Conservation (phyloP, 30 jellyfish, hydroid and myxozoan genomes). For the Turritopsis dohrnii region DNA sequence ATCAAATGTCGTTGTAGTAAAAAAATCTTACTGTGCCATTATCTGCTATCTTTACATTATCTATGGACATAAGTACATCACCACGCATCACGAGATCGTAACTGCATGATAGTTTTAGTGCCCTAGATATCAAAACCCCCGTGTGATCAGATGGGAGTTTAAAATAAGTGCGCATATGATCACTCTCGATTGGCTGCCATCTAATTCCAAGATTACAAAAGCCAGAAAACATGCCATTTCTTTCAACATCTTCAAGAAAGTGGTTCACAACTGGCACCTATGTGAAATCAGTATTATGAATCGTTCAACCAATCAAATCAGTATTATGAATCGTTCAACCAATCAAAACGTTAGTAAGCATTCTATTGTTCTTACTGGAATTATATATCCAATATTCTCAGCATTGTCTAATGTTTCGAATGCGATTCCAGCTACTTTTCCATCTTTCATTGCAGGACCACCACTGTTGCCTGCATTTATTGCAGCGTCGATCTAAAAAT, state of each 20-base stretch:
- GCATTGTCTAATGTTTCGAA: conserved; percentile 64
- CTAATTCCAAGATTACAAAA: conserved; percentile 45
- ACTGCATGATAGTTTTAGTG: conserved; percentile 47
- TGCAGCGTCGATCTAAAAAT: conserved; percentile 75
- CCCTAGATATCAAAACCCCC: conserved; percentile 49
- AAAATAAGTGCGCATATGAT: conserved; percentile 59
- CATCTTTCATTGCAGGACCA: conserved; percentile 77
- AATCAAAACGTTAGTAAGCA: too few species aligned
- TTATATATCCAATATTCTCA: conserved; percentile 67
- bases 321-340: too few species aligned
- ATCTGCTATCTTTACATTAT: conserved; percentile 49
- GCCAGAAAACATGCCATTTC: conserved; percentile 39
- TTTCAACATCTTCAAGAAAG: conserved; percentile 42
- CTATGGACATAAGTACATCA: conserved; percentile 48
- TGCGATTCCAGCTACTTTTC: conserved; percentile 71
- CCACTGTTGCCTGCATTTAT: conserved; percentile 79
- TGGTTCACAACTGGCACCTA: conserved; percentile 51
- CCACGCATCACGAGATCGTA: conserved; percentile 40
- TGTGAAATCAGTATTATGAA: not conserved
- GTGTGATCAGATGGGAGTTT: conserved; percentile 37
- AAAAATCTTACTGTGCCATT: conserved; percentile 50
- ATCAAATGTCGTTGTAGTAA: too few species aligned
- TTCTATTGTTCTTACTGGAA: conserved; percentile 47
- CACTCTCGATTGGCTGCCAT: conserved; percentile 66
- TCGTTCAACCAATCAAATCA: too few species aligned